Base-by-base conservation (phyloP, 2,113 vertebrate species). In the Neodon shergylaensis region DNA sequence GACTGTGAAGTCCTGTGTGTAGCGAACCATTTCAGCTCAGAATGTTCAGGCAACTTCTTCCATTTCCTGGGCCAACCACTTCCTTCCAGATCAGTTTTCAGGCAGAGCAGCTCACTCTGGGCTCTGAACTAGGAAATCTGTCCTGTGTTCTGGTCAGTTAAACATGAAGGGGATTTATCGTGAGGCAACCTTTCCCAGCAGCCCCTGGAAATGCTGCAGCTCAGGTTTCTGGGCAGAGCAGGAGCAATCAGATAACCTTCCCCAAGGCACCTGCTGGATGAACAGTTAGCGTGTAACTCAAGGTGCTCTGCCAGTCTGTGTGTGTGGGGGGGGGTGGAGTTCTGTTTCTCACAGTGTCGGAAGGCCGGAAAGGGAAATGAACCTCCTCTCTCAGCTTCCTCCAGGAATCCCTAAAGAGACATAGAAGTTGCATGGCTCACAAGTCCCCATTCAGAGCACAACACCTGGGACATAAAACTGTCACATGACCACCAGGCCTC, bases 391-490 rank as follows among this genome's bases (percentile, higher is more conserved):
- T 87, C 19, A 24, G 33, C 81, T 94, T 96, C 96, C 85, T 95
- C 70, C 85, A 82, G 44, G 85, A 94, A 42, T 87, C 54, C 94
- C 90, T 79, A 92, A 78, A 88, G 95, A 96, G 92, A 88, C 49
- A 58, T 10, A 13, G 26, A 88, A 79, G 76, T 81, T 92, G 77
- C 85, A 52, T 5, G 0, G 0, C 63, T 93, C 87, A 94, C 91
- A 90, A 93, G 93, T 96, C 78, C 91, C 95, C 97, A 96, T 5
- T 63, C 52, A 78, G 94, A 82, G 31, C 12, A 26, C 44, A 95
- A 42, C 95, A 88, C 58, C 95, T 54, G 39, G 70, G 16, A 90
- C 52, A 92, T 93, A 97, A 96, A 78, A 74, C 90, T 95, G 90
- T 85, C 91, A 95, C 92, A 28, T 16, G 92, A 92, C 88, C 65